phyloP scores from a whole-genome alignment of 2,888 invertebrate species.

The Tenthredo mesomela region DNA sequence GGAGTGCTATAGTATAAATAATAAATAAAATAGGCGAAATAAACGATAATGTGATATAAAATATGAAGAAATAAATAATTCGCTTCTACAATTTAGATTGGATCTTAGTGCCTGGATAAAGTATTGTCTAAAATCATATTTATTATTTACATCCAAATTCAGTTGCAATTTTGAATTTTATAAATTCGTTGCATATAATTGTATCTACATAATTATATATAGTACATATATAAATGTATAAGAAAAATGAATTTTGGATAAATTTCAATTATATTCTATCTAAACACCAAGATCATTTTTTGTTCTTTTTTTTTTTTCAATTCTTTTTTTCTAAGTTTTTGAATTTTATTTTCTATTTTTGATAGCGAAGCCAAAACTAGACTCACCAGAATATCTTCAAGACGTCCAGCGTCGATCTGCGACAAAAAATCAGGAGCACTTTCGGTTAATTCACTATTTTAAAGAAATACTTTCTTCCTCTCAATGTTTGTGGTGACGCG shows the following conservation, averaged over 20 bases:
- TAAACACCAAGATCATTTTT: slow-evolving; percentile 72
- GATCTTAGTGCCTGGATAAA: slow-evolving; percentile 52
- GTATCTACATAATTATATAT: too few relatives aligned
- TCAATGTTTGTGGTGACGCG: not conserved
- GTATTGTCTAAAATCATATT: slow-evolving; percentile 24
- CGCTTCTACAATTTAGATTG: slow-evolving; percentile 28
- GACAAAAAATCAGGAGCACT: slow-evolving; percentile 69
- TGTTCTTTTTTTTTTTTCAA: slow-evolving; percentile 35
- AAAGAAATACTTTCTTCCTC: slow-evolving; percentile 33
- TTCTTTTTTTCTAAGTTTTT: not conserved
- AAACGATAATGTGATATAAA: slow-evolving; percentile 14
- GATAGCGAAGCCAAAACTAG: slow-evolving; percentile 68
- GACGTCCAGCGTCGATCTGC: slow-evolving; percentile 63
- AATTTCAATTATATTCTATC: slow-evolving; percentile 75
- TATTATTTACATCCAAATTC: not conserved
- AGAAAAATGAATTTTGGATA: slow-evolving; percentile 20
- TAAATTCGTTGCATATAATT: not conserved
- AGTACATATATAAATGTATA: not conserved
- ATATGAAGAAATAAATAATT: slow-evolving; percentile 12
- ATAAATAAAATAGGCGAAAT: not conserved
- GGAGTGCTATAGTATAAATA: not conserved
- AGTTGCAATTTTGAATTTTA: not conserved
- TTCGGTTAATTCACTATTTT: slow-evolving; percentile 61
- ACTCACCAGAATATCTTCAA: slow-evolving; percentile 67
- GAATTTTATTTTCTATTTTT: not conserved